Conservation (phyloP, 2,113 vertebrate genomes). For the rat (Rattus norvegicus) region DNA sequence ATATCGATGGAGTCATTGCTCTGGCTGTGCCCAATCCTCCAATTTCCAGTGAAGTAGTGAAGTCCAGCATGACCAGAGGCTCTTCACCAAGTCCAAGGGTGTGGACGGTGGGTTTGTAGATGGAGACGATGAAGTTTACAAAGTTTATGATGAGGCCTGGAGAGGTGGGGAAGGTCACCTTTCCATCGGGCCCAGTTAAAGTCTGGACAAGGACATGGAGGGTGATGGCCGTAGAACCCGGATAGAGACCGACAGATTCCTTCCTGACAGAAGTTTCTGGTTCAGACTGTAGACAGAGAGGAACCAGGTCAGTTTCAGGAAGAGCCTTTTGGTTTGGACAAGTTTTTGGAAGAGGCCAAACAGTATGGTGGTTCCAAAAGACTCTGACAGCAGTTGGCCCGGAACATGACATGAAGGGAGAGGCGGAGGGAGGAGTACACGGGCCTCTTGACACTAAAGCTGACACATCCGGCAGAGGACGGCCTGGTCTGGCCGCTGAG, state of each 20-base stretch:
- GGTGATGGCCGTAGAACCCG: slow-evolving; percentile 94
- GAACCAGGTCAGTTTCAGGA: slow-evolving; percentile 98
- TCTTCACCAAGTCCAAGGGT: slow-evolving; percentile 97
- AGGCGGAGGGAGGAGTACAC: slow-evolving; percentile 97
- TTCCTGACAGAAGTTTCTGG: slow-evolving; percentile 97
- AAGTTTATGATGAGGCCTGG: slow-evolving; percentile 97
- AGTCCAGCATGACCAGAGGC: slow-evolving; percentile 94
- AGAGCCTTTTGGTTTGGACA: slow-evolving; percentile 99
- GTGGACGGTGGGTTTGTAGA: slow-evolving; percentile 98
- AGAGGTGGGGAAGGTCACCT: slow-evolving; percentile 91
- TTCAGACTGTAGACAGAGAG: slow-evolving; percentile 91
- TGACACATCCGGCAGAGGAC: no score
- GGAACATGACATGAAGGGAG: slow-evolving; percentile 95
- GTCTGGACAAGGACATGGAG: slow-evolving; percentile 94
- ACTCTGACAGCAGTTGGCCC: slow-evolving; percentile 93
- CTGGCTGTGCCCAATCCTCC: slow-evolving; percentile 95
- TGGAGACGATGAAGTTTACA: slow-evolving; percentile 97
- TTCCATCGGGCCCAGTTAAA: slow-evolving; percentile 95
- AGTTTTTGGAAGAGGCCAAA: slow-evolving; percentile 99
- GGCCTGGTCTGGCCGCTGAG: no score
- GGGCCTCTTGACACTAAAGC: neutral
- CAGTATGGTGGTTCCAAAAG: slow-evolving; percentile 98
- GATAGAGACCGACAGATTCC: slow-evolving; percentile 94
- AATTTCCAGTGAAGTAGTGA: slow-evolving; percentile 93
- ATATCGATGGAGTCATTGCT: slow-evolving; percentile 97